Evolutionary conservation across 2,113 vertebrate species (phyloP).

Genomic region (Dasyprocta punctata): DNA sequence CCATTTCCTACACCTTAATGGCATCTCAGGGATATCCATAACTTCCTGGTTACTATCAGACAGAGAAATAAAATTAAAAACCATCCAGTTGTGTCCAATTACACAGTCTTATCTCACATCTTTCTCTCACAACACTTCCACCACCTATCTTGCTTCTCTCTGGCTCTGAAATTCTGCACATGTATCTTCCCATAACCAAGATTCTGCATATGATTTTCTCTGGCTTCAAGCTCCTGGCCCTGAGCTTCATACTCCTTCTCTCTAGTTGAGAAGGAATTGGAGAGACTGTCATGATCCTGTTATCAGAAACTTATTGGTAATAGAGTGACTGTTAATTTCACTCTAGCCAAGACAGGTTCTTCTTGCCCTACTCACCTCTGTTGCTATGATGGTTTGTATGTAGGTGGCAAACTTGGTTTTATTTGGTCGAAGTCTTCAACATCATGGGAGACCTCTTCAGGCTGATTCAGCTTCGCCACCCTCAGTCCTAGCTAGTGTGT

Average conservation of each 20-base stretch:
- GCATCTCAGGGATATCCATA: neutral
- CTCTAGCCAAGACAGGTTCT: neutral
- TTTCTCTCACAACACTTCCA: neutral
- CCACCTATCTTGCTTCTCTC: too few relatives aligned
- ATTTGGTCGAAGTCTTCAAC: neutral
- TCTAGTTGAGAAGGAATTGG: neutral
- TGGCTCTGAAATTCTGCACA: neutral
- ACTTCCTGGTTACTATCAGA: neutral
- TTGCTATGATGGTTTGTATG: neutral
- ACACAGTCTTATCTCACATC: neutral
- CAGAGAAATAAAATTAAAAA: neutral
- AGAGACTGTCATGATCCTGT: neutral
- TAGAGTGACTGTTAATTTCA: neutral
- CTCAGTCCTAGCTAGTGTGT: neutral
- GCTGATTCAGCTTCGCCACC: neutral
- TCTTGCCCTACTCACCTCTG: neutral
- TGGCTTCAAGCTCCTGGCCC: neutral
- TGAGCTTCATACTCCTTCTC: too few relatives aligned
- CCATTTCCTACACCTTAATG: neutral
- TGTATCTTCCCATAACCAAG: too few relatives aligned
- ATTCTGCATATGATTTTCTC: neutral
- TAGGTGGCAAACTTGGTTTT: neutral
- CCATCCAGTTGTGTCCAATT: neutral
- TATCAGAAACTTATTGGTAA: neutral
- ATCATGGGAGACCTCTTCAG: neutral